A percentile compares a stretch with the other conserved stretches of the same genome.
These are phyloP conservation scores for human DNA, from an alignment of 2,113 vertebrate species.

Conservation along the genomic window GRCh38 chr12:77015001-77015500, in stretches of 20 bases:
- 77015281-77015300: background rate
- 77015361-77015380: background rate
- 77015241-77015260: too few relatives aligned
- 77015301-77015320: background rate
- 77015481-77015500: background rate
- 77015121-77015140: background rate
- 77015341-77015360: background rate
- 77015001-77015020: background rate
- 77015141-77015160: background rate
- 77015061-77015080: background rate
- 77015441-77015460: background rate
- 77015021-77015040: background rate
- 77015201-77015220: background rate
- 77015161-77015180: background rate
- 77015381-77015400: background rate
- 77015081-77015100: background rate
- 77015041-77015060: background rate
- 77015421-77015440: background rate
- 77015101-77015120: background rate
- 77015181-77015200: background rate
- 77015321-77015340: background rate
- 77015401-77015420: background rate
- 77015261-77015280: background rate
- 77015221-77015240: background rate
- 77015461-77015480: background rate